These are phyloP conservation scores for Microtus richardsoni DNA, from an alignment of 2,113 vertebrate genomes.

Conservation along the genomic window DNA sequence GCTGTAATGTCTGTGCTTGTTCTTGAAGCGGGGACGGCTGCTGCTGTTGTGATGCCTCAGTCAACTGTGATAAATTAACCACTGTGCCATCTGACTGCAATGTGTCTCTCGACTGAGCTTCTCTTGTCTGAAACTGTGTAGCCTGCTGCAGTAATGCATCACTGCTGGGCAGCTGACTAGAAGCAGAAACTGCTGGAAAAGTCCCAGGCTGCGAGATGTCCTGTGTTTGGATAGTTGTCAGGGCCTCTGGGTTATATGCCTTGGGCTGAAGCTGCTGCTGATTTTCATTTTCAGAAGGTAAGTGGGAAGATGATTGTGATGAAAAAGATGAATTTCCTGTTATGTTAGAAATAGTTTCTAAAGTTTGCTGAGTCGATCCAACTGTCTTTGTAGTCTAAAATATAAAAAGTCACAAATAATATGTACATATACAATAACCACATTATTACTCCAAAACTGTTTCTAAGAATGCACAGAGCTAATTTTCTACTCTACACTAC, in stretches of 20 bases:
- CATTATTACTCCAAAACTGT: slow-evolving; percentile 38
- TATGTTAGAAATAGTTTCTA: slow-evolving; percentile 90
- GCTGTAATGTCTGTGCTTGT: slow-evolving; percentile 92
- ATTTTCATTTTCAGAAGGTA: slow-evolving; percentile 92
- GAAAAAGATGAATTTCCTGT: slow-evolving; percentile 88
- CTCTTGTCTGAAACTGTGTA: slow-evolving; percentile 89
- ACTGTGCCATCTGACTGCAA: slow-evolving; percentile 86
- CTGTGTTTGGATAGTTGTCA: slow-evolving; percentile 94
- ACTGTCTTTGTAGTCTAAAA: slow-evolving; percentile 90
- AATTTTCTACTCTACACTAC: slow-evolving; percentile 19
- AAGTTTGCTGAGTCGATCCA: slow-evolving; percentile 89
- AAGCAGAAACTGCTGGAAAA: slow-evolving; percentile 88
- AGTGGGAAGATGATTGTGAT: slow-evolving; percentile 89
- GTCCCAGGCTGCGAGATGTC: slow-evolving; percentile 90
- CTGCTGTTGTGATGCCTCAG: slow-evolving; percentile 81
- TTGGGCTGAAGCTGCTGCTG: slow-evolving; percentile 87
- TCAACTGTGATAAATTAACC: slow-evolving; percentile 86
- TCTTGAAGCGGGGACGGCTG: slow-evolving; percentile 87
- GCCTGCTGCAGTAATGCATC: slow-evolving; percentile 93
- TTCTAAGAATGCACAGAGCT: slow-evolving; percentile 43
- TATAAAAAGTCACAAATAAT: slow-evolving; percentile 60
- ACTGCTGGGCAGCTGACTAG: slow-evolving; percentile 85
- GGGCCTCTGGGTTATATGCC: slow-evolving; percentile 90
- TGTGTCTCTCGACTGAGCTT: slow-evolving; percentile 90
- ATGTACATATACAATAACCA: slow-evolving; percentile 20